A percentile compares a stretch with the other conserved stretches of the same genome.
phyloP scores from a whole-genome alignment of 1,140 invertebrate genomes.

The Drosophila leontia region DNA sequence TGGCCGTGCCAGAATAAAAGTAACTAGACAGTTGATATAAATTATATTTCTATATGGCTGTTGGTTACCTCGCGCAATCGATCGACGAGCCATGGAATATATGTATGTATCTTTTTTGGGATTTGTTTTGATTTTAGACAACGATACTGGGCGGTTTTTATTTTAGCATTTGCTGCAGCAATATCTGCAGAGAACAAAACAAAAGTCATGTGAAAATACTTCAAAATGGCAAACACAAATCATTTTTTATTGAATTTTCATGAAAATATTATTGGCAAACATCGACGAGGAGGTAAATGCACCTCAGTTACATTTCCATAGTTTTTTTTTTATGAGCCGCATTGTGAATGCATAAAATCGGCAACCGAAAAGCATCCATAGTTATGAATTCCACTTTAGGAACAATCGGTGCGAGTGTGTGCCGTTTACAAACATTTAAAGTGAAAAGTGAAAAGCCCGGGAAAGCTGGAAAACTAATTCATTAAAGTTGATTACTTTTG shows the following conservation, averaged over 20 bases:
- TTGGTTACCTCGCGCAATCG: slow-evolving; percentile 58
- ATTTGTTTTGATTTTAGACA: slow-evolving; percentile 77
- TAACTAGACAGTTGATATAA: slow-evolving; percentile 72
- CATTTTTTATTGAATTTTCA: slow-evolving; percentile 83
- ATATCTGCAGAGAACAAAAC: slow-evolving; percentile 61
- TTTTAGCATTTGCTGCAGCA: slow-evolving; percentile 74
- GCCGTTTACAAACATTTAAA: slow-evolving; percentile 27
- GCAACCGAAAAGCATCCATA: slow-evolving; percentile 3
- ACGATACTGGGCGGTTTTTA: slow-evolving; percentile 65
- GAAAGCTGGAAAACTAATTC: slow-evolving; percentile 19
- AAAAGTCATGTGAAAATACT: slow-evolving; percentile 57
- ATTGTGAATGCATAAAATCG: slow-evolving; percentile 30
- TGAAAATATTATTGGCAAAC: slow-evolving; percentile 81
- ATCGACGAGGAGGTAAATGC: slow-evolving; percentile 68
- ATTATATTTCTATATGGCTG: slow-evolving; percentile 72
- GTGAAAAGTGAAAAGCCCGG: slow-evolving; percentile 18
- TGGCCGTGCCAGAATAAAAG: slow-evolving; percentile 43
- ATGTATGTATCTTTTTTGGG: slow-evolving; percentile 4
- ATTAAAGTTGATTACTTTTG: slow-evolving; percentile 24
- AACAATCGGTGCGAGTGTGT: slow-evolving; percentile 7
- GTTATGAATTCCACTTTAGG: slow-evolving; percentile 6
- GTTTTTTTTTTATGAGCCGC: slow-evolving; percentile 33
- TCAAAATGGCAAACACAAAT: slow-evolving; percentile 72
- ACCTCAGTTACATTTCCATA: slow-evolving; percentile 39
- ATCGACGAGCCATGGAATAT: slow-evolving; percentile 31